Evolutionary conservation across 1,140 invertebrate genomes (phyloP), one percentile per base, ranked within the genome.

Genomic region (Pinna nobilis): DNA sequence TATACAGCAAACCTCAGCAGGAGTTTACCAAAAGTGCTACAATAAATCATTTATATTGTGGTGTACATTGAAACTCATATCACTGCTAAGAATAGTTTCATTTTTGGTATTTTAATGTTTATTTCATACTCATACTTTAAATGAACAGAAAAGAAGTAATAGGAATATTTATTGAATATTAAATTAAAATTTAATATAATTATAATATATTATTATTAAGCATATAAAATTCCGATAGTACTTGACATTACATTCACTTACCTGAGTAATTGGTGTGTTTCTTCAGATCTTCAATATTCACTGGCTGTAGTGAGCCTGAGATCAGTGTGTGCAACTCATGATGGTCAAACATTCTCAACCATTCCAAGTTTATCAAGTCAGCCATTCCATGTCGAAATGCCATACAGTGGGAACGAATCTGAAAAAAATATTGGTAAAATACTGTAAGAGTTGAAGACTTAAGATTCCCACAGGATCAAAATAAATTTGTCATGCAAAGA

Each of bases 341-440:
- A 78, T 96, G 95, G 83, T 96, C 97, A 89, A 99, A 99, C 93
- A 99, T 95, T 69, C 95, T 93, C 33, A 99, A 88, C 95, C 97
- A 98, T 72, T 97, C 94, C 15, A 97, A 88, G 9, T 95, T 94
- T 39, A 99, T 92, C 0, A 99, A 96, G 84, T 95, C 95, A 25
- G 94, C 93, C 44, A 99, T 91, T 1, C 98, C 92, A 69, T 84
- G 77, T 93, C 88, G 89, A 74, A 86, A 89, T 28, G 95, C 95
- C 65, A 91, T 91, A 81, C 95, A 97, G 77, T 98, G 97, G 1
- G 92, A 91, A 53, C 94, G 91, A 70, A 98, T 97, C 88, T 91
- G 72, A n/a, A 67, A 60, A 44, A 23, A 60, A 1, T 4, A 33
- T 11, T 33, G 20, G 11, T 30, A 28, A 50, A 18, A 39, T 18